Evolutionary conservation across 2,113 vertebrate genomes (phyloP).

Genomic region (Bubo scandiacus): DNA sequence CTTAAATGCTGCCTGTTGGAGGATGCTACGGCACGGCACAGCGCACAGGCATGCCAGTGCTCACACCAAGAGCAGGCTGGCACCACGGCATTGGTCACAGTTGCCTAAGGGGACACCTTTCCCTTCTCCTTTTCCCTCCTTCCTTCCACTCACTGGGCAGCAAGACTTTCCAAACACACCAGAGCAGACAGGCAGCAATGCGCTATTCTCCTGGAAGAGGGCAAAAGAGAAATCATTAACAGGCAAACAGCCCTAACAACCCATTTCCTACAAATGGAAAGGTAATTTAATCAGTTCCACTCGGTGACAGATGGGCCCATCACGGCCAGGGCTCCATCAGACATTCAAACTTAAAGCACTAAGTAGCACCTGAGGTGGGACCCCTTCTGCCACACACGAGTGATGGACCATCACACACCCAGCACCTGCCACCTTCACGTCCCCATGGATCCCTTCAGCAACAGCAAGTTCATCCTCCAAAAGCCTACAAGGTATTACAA

Average conservation of each 20-base stretch:
- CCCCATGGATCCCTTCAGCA: not conserved
- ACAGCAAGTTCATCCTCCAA: not conserved
- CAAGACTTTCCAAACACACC: not conserved
- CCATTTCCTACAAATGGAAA: not conserved
- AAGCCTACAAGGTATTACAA: not conserved
- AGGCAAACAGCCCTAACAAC: not conserved
- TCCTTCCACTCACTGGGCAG: not conserved
- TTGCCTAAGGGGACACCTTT: not conserved
- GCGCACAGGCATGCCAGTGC: fast-evolving
- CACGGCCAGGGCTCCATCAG: not conserved
- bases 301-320: not conserved
- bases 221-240: not conserved
- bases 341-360: not conserved
- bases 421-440: not conserved
- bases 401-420: fast-evolving
- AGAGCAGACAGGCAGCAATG: not conserved
- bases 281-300: not conserved
- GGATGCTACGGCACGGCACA: not conserved
- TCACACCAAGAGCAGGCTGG: fast-evolving
- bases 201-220: fast-evolving
- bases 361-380: not conserved
- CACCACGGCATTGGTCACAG: not conserved
- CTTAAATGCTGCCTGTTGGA: fast-evolving
- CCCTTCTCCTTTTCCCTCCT: not conserved
- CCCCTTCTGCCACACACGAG: not conserved